Evolutionary conservation across 2,113 vertebrate species (phyloP).

Genomic region (Rhinogobius similis): DNA sequence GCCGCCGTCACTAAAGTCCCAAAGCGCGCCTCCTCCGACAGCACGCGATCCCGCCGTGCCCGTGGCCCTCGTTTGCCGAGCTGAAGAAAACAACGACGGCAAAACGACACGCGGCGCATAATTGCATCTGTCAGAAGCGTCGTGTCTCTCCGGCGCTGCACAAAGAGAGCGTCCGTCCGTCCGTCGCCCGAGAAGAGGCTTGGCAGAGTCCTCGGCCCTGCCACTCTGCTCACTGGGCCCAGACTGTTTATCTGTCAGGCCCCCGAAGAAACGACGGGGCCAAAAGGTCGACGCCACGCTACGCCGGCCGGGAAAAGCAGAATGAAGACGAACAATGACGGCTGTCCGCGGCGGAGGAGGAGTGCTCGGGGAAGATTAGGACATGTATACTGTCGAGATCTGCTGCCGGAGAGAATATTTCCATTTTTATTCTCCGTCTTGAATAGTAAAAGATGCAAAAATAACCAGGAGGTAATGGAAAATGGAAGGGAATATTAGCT

Average conservation of each 20-base stretch:
- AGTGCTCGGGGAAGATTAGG: not conserved
- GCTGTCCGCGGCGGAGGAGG: not conserved
- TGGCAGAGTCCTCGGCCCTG: not conserved
- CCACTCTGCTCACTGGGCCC: constrained; percentile 38
- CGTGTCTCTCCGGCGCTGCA: constrained; percentile 36
- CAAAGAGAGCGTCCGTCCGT: constrained; percentile 20
- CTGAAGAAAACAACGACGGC: constrained; percentile 1
- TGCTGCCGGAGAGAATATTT: not conserved
- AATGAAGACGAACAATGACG: constrained; percentile 11
- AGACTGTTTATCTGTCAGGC: constrained; percentile 42
- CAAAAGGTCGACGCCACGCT: not conserved
- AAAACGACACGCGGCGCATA: constrained; percentile 32
- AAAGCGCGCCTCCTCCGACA: no score
- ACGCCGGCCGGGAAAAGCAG: not conserved
- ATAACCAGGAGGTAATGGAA: not conserved
- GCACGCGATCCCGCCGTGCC: no score
- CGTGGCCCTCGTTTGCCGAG: no score
- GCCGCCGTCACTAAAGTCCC: no score
- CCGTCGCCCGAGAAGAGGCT: constrained; percentile 27
- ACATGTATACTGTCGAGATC: not conserved
- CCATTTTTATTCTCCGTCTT: not conserved
- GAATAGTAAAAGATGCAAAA: not conserved
- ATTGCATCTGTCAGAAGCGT: constrained; percentile 45
- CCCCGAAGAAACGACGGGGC: not conserved
- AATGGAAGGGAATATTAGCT: not conserved